Evolutionary conservation across 2,113 vertebrate genomes (phyloP).

Genomic region (Solea senegalensis): DNA sequence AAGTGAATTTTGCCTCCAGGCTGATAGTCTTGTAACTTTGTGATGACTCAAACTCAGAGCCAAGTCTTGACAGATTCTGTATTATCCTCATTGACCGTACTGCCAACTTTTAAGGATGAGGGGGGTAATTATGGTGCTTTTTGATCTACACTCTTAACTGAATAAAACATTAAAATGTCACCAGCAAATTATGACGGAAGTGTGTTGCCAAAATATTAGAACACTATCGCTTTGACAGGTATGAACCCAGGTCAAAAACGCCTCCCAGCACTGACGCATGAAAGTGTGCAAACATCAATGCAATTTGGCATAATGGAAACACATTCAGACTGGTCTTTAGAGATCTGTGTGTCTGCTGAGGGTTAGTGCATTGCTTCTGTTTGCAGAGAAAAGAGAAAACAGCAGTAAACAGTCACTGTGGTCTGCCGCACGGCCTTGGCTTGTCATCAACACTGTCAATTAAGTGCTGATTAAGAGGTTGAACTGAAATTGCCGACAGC

Average conservation of each 20-base stretch:
- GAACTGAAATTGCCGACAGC: conserved; percentile 50
- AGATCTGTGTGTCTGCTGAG: background rate
- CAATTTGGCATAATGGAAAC: background rate
- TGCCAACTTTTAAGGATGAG: conserved; percentile 2
- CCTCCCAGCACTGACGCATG: conserved; percentile 10
- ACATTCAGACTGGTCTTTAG: background rate
- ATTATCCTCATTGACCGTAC: conserved; percentile 21
- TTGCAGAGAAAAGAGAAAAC: conserved; percentile 19
- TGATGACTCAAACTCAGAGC: conserved; percentile 34
- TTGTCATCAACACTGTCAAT: conserved; percentile 73
- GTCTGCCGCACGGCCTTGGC: conserved; percentile 44
- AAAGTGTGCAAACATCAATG: background rate
- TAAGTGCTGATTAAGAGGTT: conserved; percentile 70
- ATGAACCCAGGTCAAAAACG: conserved; percentile 15
- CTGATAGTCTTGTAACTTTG: conserved; percentile 30
- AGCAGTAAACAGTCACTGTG: conserved; percentile 40
- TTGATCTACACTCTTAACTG: conserved; percentile 28
- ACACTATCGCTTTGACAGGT: conserved; percentile 9
- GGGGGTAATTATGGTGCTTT: conserved; percentile 23
- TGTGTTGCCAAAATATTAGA: conserved; percentile 28
- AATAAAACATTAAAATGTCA: conserved; percentile 6
- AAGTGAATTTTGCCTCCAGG: conserved; percentile 44
- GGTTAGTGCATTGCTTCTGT: background rate
- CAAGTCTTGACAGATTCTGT: conserved; percentile 35
- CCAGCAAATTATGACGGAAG: background rate